phyloP scores from a whole-genome alignment of 2,797 vertebrate genomes.

The Hippoglossus hippoglossus region DNA sequence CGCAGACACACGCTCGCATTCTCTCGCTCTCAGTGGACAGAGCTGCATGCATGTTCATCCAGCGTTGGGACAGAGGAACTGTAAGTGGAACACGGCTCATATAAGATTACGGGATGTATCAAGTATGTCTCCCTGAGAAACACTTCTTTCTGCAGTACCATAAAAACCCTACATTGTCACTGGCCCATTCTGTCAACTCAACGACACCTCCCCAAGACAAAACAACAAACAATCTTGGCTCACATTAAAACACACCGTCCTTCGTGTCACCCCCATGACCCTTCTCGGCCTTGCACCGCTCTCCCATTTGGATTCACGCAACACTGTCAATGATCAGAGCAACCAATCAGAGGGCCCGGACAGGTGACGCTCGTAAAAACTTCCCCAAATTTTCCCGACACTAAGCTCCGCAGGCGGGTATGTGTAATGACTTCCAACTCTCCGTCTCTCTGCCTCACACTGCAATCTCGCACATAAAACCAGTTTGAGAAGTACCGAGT shows the following conservation, averaged over 20 bases:
- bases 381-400: conserved; percentile 10
- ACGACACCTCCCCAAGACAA: conserved; percentile 10
- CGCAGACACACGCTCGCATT: conserved; percentile 27
- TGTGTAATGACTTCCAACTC: conserved; percentile 29
- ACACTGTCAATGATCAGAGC: conserved; percentile 21
- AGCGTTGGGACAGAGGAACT: conserved; percentile 24
- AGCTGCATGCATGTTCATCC: conserved; percentile 60
- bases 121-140: conserved; percentile 84
- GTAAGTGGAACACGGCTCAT: conserved; percentile 49
- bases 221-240: conserved; percentile 47
- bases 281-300: conserved; percentile 24
- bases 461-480: conserved; percentile 32
- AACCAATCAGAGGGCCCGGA: conserved; percentile 31
- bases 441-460: conserved; percentile 7
- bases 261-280: conserved; percentile 37
- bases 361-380: conserved; percentile 32
- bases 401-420: no score
- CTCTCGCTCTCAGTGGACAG: conserved; percentile 50
- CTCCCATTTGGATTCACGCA: conserved; percentile 25
- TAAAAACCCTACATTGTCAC: conserved; percentile 47
- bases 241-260: conserved; percentile 41
- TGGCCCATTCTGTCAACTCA: conserved; percentile 34
- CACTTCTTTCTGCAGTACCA: conserved; percentile 68
- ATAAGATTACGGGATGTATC: conserved; percentile 75
- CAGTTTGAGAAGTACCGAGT: conserved; percentile 33